These are phyloP conservation scores for Seriola aureovittata DNA, from an alignment of 2,113 vertebrate species.

Conservation along the genomic window DNA sequence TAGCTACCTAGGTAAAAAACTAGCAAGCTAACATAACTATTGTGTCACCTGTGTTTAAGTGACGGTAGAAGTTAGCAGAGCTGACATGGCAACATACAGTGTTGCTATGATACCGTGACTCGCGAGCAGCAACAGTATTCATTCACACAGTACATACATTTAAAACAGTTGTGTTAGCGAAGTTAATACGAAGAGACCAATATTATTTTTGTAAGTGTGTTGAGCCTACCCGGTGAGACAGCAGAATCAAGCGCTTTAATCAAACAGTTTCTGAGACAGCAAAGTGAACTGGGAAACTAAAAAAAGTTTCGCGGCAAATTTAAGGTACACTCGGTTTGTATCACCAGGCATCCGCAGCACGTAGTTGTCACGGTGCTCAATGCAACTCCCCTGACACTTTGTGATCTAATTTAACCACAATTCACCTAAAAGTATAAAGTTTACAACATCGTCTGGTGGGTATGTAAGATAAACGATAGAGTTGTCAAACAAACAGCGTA, in stretches of 20 bases:
- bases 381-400: background rate
- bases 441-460: background rate
- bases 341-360: constrained; percentile 11
- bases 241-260: background rate
- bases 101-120: too few relatives aligned
- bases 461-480: background rate
- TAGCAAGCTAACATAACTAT: background rate
- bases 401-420: background rate
- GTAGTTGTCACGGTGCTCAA: rapidly evolving
- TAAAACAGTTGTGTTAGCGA: background rate
- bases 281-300: background rate
- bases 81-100: too few relatives aligned
- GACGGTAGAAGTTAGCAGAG: too few relatives aligned
- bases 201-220: background rate
- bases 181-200: background rate
- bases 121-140: background rate
- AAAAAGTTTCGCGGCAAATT: constrained; percentile 63
- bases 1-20: background rate
- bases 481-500: background rate
- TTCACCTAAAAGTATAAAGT: background rate
- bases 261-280: background rate
- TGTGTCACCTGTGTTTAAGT: background rate
- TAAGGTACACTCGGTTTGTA: constrained; percentile 53
- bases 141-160: background rate
- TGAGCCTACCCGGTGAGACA: constrained; percentile 33